Evolutionary conservation across 2,797 vertebrate genomes (phyloP).

Genomic region (Clarias laeviceps): DNA sequence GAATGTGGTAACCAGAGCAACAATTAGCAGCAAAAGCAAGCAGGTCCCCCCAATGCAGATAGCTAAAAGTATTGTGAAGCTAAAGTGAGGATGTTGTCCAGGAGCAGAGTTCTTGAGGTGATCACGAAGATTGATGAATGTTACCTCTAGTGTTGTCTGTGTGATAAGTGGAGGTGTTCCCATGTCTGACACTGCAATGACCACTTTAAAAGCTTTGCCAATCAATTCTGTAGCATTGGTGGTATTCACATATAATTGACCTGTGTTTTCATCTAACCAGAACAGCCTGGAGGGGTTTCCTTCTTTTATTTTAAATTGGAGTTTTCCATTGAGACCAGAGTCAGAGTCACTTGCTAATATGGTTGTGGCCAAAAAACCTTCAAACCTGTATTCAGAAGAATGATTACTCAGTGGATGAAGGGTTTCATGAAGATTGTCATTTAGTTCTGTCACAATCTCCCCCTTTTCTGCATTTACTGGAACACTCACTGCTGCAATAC

Average conservation of each 20-base stretch:
- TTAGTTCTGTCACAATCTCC: slow-evolving; percentile 73
- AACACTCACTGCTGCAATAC: slow-evolving; percentile 75
- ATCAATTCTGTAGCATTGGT: slow-evolving; percentile 87
- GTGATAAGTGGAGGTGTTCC: slow-evolving; percentile 77
- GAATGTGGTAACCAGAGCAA: slow-evolving; percentile 81
- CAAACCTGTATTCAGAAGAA: slow-evolving; percentile 52
- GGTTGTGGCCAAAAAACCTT: slow-evolving; percentile 65
- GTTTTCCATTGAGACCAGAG: slow-evolving; percentile 80
- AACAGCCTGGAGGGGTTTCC: slow-evolving; percentile 75
- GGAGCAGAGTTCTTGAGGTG: slow-evolving; percentile 81
- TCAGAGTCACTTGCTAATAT: slow-evolving; percentile 85
- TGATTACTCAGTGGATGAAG: slow-evolving; percentile 44
- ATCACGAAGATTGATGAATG: slow-evolving; percentile 81
- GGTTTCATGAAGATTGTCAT: slow-evolving; percentile 49
- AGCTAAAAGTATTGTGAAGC: slow-evolving; percentile 76
- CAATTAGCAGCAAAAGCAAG: slow-evolving; percentile 75
- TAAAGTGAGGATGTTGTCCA: slow-evolving; percentile 70
- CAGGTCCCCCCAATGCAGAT: slow-evolving; percentile 82
- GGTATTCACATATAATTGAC: slow-evolving; percentile 84
- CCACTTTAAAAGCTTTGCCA: slow-evolving; percentile 77
- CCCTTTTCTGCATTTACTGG: slow-evolving; percentile 82
- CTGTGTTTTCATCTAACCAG: slow-evolving; percentile 75
- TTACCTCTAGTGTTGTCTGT: slow-evolving; percentile 72
- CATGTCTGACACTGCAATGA: slow-evolving; percentile 78
- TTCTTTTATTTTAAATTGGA: slow-evolving; percentile 75